Evolutionary conservation across 2,113 vertebrate genomes (phyloP).

Genomic region (Tretioscincus oriximinensis): DNA sequence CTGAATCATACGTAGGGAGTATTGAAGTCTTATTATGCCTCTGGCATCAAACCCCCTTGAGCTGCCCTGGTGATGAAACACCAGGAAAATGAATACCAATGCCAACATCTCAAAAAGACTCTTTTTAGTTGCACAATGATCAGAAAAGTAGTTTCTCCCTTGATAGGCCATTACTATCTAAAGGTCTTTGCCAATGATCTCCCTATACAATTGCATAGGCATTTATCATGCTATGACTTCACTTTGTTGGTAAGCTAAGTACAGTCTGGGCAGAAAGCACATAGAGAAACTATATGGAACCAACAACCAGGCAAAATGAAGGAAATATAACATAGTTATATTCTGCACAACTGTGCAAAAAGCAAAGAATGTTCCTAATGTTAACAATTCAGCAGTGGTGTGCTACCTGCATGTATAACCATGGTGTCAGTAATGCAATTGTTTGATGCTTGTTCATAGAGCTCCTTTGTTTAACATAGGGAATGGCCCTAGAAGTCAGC

Average conservation of each 20-base stretch:
- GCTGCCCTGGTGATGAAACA: neutral
- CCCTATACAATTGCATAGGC: neutral
- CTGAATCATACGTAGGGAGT: too few species aligned
- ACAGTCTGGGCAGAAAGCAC: neutral
- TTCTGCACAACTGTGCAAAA: neutral
- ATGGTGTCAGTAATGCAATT: too few species aligned
- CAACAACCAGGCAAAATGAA: neutral
- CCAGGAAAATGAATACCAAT: neutral
- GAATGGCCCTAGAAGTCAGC: too few species aligned
- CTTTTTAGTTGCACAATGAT: neutral
- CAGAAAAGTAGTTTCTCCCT: neutral
- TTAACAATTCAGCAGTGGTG: too few species aligned
- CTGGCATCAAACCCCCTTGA: too few species aligned
- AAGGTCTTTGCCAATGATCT: neutral
- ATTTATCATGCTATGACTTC: neutral
- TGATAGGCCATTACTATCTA: too few species aligned
- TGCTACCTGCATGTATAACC: too few species aligned
- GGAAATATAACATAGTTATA: neutral
- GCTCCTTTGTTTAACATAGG: too few species aligned
- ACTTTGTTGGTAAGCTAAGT: neutral
- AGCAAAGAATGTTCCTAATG: too few species aligned
- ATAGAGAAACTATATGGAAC: neutral
- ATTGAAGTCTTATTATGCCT: too few species aligned
- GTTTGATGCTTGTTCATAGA: too few species aligned
- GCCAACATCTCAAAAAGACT: neutral